These are phyloP conservation scores for Lacanobia oleracea DNA, from an alignment of 2,888 invertebrate genomes.

Conservation along the genomic window DNA sequence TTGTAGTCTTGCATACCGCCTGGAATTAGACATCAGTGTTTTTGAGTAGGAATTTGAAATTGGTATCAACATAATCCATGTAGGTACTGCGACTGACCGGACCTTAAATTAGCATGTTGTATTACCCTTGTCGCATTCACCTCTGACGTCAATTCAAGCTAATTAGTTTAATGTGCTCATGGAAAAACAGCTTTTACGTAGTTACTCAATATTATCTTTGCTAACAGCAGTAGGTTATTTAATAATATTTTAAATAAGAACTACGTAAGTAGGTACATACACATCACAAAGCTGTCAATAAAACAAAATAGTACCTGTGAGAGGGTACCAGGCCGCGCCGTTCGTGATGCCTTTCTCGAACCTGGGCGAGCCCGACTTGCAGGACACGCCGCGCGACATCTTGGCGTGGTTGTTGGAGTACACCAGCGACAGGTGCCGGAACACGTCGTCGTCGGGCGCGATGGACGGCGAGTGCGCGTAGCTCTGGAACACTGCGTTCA, in stretches of 20 bases:
- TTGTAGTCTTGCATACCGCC: slow-evolving; percentile 99
- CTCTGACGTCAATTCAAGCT: neutral
- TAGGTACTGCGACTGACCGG: neutral
- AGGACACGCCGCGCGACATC: slow-evolving; percentile 96
- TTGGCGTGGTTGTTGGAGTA: slow-evolving; percentile 97
- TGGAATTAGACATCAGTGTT: slow-evolving; percentile 64
- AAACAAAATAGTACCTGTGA: slow-evolving; percentile 90
- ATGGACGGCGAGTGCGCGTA: slow-evolving; percentile 95
- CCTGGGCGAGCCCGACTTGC: slow-evolving; percentile 93
- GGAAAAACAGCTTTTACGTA: neutral
- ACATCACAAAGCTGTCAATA: neutral
- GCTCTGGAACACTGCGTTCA: slow-evolving; percentile 95
- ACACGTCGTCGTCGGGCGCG: slow-evolving; percentile 98
- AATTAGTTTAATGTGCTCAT: slow-evolving; percentile 13
- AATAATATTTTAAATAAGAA: neutral
- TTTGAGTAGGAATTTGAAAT: neutral
- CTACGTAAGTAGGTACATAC: neutral
- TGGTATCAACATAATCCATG: neutral
- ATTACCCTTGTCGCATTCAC: neutral
- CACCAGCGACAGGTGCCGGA: slow-evolving; percentile 95
- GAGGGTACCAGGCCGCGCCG: slow-evolving; percentile 98
- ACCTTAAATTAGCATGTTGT: neutral
- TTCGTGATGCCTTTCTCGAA: slow-evolving; percentile 98
- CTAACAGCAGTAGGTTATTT: neutral
- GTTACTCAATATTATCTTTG: neutral